Conservation (phyloP, 2,888 invertebrate species). For the Amblyjoppa proteus region DNA sequence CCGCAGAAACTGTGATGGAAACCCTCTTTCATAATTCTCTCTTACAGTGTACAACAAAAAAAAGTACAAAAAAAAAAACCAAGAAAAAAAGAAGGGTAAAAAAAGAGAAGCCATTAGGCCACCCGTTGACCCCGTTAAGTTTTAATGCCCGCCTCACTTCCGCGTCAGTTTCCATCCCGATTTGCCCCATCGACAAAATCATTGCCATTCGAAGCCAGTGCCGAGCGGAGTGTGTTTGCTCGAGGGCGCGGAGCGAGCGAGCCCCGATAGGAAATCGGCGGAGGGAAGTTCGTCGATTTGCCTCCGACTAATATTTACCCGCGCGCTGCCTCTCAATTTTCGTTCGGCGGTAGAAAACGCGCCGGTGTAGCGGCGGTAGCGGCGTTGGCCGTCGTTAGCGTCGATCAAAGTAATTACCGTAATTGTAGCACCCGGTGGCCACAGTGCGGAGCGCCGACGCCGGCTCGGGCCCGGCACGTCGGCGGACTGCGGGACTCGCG, state of each 20-base stretch:
- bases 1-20: slow-evolving; percentile 65
- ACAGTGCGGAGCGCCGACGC: slow-evolving; percentile 29
- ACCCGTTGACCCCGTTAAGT: slow-evolving; percentile 30
- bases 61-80: slow-evolving; percentile 19
- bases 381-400: slow-evolving; percentile 68
- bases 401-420: slow-evolving; percentile 71
- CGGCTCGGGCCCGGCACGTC: background rate
- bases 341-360: slow-evolving; percentile 28
- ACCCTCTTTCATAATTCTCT: slow-evolving; percentile 40
- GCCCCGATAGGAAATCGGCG: slow-evolving; percentile 8
- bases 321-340: slow-evolving; percentile 48
- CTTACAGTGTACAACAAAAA: slow-evolving; percentile 14
- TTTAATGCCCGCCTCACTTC: slow-evolving; percentile 2
- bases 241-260: background rate
- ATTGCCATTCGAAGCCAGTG: background rate
- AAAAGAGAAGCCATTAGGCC: slow-evolving; percentile 6
- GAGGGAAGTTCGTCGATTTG: slow-evolving; percentile 55
- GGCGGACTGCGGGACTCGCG: background rate
- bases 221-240: slow-evolving; percentile 36
- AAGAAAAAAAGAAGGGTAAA: background rate
- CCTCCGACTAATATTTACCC: slow-evolving; percentile 66
- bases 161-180: background rate
- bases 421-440: slow-evolving; percentile 55
- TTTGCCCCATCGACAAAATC: slow-evolving; percentile 14
- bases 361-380: slow-evolving; percentile 35